Evolutionary conservation across 2,888 invertebrate species (phyloP), one percentile per base, ranked within the genome.

Genomic region (Acrocera orbiculus): DNA sequence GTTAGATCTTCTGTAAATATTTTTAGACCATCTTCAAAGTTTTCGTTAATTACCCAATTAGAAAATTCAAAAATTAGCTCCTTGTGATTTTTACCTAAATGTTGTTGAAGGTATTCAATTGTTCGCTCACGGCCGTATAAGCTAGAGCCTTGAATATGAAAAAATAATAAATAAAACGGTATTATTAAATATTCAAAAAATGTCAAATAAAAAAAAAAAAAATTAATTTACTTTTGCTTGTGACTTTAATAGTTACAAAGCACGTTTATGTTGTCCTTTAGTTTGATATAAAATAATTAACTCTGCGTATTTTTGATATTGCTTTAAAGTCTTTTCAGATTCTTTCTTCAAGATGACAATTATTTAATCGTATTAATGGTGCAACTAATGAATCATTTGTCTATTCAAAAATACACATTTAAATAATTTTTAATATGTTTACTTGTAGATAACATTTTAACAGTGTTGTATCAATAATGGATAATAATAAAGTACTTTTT

Each of bases 381-480:
- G 90, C 89, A 3, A 96, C 83, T 32, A 93, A 64, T 0, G 89
- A 89, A 61, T 96, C 93, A 55, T 96, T 95, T 1, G 90, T 93
- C 81, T 89, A 56, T n/a, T n/a, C n/a, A n/a, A n/a, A n/a, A n/a
- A n/a, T n/a, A n/a, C n/a, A n/a, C n/a, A n/a, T n/a, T n/a, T n/a
- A n/a, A n/a, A n/a, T n/a, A n/a, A n/a, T n/a, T n/a, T n/a, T n/a
- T n/a, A n/a, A n/a, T n/a, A n/a, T 6, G 4, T 43, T 47, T 59
- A 81, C 86, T 73, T 87, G 82, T 37, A 98, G 66, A 62, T 96
- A 98, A 53, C 96, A 96, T 58, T 96, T 96, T 8, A 98, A 65
- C 32, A 98, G 63, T 1, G 95, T 95, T 0, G 96, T 98, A 54
- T 98, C 98, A 38, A 98, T 92, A 35, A 96, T 81, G 57, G 92